Percentiles rank a stretch among this genome's conserved stretches.
Conservation (phyloP, 1,140 invertebrate genomes). For the Drosophila serrata region DNA sequence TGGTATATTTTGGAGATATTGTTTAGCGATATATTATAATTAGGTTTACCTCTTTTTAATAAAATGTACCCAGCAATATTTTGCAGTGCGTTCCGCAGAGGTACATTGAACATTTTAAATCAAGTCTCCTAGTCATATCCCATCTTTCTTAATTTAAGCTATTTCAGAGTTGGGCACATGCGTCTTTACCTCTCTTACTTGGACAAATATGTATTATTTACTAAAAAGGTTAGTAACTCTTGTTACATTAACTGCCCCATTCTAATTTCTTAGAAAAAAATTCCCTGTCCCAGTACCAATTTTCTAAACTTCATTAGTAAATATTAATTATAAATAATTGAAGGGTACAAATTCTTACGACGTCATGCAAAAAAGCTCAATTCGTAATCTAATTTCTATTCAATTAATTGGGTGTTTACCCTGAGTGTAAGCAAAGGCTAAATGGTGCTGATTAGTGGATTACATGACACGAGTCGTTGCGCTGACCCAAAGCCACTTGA, state of each 20-base stretch:
- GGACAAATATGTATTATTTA: too few relatives aligned
- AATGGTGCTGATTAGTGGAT: slow-evolving; percentile 22
- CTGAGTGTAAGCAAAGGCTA: slow-evolving; percentile 2
- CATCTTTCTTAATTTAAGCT: neutral
- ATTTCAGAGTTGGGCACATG: neutral
- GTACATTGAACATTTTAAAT: too few relatives aligned
- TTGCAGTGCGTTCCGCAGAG: too few relatives aligned
- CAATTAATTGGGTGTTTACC: neutral
- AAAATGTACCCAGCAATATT: too few relatives aligned
- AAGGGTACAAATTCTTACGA: too few relatives aligned
- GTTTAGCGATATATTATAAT: too few relatives aligned
- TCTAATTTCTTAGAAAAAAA: neutral
- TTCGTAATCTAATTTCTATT: neutral
- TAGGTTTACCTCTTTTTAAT: too few relatives aligned
- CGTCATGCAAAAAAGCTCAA: neutral
- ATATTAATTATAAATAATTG: neutral
- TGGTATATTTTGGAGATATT: too few relatives aligned
- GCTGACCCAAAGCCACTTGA: slow-evolving; percentile 8
- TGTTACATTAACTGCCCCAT: neutral
- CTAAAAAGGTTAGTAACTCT: too few relatives aligned
- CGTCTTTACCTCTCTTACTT: neutral
- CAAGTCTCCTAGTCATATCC: too few relatives aligned
- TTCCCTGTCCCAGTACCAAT: neutral
- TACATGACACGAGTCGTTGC: slow-evolving; percentile 14
- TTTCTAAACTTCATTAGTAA: neutral